phyloP scores from a whole-genome alignment of 2,113 vertebrate species.

The Paratilapia polleni region DNA sequence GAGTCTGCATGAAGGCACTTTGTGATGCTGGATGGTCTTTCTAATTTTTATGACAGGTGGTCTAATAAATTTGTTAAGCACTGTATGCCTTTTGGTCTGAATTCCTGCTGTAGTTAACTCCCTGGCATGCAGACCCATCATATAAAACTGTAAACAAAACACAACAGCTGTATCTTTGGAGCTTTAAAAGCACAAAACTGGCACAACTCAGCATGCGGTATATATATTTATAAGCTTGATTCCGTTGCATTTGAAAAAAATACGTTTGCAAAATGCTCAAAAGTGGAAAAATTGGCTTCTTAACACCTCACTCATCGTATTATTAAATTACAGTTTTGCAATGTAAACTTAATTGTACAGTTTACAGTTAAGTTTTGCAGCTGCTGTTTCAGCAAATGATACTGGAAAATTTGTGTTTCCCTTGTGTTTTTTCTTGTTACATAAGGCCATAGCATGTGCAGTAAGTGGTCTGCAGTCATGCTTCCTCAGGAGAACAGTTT shows the following conservation, averaged over 20 bases:
- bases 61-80: too few species aligned
- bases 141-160: not conserved
- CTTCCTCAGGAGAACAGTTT: not conserved
- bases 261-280: not conserved
- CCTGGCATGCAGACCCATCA: not conserved
- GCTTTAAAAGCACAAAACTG: not conserved
- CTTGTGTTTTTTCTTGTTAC: conserved; percentile 3
- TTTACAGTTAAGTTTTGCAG: not conserved
- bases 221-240: not conserved
- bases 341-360: too few species aligned
- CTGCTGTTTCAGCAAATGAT: not conserved
- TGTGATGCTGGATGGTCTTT: too few species aligned
- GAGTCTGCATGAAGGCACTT: too few species aligned
- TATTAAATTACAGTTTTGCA: not conserved
- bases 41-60: too few species aligned
- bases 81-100: not conserved
- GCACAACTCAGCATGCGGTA: not conserved
- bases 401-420: not conserved
- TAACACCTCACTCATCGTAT: not conserved
- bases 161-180: not conserved
- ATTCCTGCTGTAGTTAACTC: not conserved
- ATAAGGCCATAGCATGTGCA: not conserved
- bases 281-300: not conserved
- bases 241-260: not conserved
- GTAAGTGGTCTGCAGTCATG: not conserved